These are phyloP conservation scores for Cryptocephalus primarius DNA, from an alignment of 2,888 invertebrate genomes.

Conservation along the genomic window DNA sequence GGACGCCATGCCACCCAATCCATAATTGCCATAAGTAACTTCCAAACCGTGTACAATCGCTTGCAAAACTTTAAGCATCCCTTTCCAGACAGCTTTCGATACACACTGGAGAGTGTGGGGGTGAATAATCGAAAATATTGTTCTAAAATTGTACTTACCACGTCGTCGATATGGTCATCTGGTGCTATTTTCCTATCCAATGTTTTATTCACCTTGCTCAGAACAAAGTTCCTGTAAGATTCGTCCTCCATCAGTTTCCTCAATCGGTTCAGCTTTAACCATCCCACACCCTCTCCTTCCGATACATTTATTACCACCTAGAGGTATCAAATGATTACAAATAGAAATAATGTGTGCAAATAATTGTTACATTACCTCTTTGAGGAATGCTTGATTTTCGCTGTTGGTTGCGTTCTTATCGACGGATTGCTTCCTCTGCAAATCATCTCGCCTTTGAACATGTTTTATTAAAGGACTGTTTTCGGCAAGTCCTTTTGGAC, in stretches of 20 bases:
- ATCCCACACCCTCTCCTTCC: constrained; percentile 91
- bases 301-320: constrained; percentile 72
- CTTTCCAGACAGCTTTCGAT: constrained; percentile 87
- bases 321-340: constrained; percentile 8
- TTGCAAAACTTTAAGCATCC: constrained; percentile 85
- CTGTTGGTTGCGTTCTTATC: constrained; percentile 66
- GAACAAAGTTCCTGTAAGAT: constrained; percentile 89
- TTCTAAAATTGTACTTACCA: constrained; percentile 52
- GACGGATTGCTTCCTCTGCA: constrained; percentile 55
- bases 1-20: constrained; percentile 94
- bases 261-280: constrained; percentile 86
- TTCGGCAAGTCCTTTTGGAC: constrained; percentile 76
- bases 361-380: constrained; percentile 53
- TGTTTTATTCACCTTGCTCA: constrained; percentile 89
- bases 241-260: constrained; percentile 98
- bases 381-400: constrained; percentile 89
- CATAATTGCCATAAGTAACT: constrained; percentile 84
- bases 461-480: constrained; percentile 83
- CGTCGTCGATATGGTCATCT: constrained; percentile 95
- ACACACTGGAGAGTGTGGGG: constrained; percentile 54
- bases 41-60: constrained; percentile 86
- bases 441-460: constrained; percentile 54
- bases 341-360: background rate
- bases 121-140: background rate
- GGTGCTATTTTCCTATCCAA: constrained; percentile 87